These are phyloP conservation scores for Microctonus hyperodae DNA, from an alignment of 2,888 invertebrate genomes.

Conservation along the genomic window DNA sequence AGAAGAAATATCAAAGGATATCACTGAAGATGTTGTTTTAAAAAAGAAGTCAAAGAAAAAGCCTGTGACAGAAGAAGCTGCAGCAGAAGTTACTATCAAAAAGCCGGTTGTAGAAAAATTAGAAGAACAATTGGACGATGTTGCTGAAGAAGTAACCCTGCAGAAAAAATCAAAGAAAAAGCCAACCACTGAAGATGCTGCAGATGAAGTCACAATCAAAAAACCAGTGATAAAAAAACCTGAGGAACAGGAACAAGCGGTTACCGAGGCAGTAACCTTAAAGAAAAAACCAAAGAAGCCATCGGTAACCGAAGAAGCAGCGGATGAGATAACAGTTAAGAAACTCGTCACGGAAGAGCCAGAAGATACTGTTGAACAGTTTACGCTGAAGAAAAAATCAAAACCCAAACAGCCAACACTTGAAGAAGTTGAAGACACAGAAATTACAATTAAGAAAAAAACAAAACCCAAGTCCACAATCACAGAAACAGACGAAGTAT, in stretches of 20 bases:
- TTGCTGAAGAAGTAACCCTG: conserved; percentile 45
- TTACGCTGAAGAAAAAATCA: conserved; percentile 49
- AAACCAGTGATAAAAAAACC: conserved; percentile 54
- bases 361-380: conserved; percentile 48
- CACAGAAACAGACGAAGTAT: conserved; percentile 47
- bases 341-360: conserved; percentile 39
- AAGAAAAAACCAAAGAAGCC: conserved; percentile 41
- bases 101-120: conserved; percentile 50
- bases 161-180: conserved; percentile 60
- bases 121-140: conserved; percentile 45
- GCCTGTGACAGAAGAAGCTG: conserved; percentile 44
- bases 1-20: conserved; percentile 43
- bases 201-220: conserved; percentile 46
- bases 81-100: conserved; percentile 46
- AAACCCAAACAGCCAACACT: conserved; percentile 49
- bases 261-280: conserved; percentile 41
- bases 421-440: conserved; percentile 45
- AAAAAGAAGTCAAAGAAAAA: conserved; percentile 60
- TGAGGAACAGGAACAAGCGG: conserved; percentile 44
- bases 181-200: conserved; percentile 44
- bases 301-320: conserved; percentile 39
- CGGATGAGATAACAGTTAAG: conserved; percentile 50
- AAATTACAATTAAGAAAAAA: conserved; percentile 51
- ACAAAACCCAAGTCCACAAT: conserved; percentile 45
- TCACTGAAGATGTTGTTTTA: conserved; percentile 46